Conservation (phyloP, 2,888 invertebrate genomes). For the Meliscaeva auricollis region DNA sequence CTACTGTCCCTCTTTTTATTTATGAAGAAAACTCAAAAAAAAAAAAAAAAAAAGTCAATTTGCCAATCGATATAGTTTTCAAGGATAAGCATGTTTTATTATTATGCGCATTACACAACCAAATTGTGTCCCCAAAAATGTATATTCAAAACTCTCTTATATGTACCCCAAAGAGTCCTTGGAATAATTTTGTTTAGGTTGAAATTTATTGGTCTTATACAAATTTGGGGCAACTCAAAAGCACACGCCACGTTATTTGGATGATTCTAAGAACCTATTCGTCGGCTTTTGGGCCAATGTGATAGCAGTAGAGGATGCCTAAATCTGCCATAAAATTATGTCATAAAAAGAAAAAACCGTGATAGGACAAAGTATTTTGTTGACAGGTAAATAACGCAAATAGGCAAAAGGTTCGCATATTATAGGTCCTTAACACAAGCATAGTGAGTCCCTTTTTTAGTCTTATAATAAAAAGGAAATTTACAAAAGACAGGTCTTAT, state of each 20-base stretch:
- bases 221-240: constrained; percentile 22
- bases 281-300: not conserved
- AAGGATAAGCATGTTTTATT: constrained; percentile 69
- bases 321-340: constrained; percentile 63
- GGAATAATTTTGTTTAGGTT: constrained; percentile 1
- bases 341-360: constrained; percentile 61
- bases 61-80: constrained; percentile 72
- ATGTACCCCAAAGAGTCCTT: constrained; percentile 12
- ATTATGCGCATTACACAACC: constrained; percentile 57
- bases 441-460: not conserved
- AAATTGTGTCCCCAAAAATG: constrained; percentile 24
- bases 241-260: constrained; percentile 10
- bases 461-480: constrained; percentile 10
- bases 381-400: constrained; percentile 71
- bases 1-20: not conserved
- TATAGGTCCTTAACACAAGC: constrained; percentile 34
- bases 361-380: constrained; percentile 58
- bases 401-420: constrained; percentile 34
- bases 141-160: constrained; percentile 2
- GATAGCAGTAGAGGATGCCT: constrained; percentile 29
- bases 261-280: not conserved
- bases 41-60: constrained; percentile 59
- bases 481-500: constrained; percentile 41
- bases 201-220: constrained; percentile 40
- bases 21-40: not conserved